These are phyloP conservation scores for Acanthacorydalis orientalis DNA, from an alignment of 2,888 invertebrate species.

Conservation along the genomic window DNA sequence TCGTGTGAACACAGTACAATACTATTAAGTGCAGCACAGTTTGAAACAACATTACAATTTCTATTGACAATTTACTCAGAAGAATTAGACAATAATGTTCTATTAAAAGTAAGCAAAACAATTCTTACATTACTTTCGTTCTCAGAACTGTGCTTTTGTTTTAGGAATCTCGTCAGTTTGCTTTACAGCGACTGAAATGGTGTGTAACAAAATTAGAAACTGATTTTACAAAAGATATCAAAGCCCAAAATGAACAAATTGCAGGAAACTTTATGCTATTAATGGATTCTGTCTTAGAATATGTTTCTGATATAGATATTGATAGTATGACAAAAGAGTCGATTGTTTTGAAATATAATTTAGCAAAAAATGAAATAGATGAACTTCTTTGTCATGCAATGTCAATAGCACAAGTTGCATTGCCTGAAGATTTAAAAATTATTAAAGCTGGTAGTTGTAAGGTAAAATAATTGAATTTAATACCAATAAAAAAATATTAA, in stretches of 20 bases:
- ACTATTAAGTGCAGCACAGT: constrained; percentile 7
- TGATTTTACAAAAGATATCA: constrained; percentile 9
- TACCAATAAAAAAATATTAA: too few species aligned
- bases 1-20: not conserved
- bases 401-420: constrained; percentile 23
- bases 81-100: constrained; percentile 11
- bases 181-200: constrained; percentile 14
- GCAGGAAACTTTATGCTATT: constrained; percentile 17
- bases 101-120: constrained; percentile 11
- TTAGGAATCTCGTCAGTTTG: constrained; percentile 16
- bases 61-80: constrained; percentile 12
- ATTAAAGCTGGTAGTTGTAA: constrained; percentile 37
- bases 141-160: constrained; percentile 2
- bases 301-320: constrained; percentile 16
- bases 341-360: constrained; percentile 9
- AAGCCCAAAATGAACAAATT: not conserved
- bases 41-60: constrained; percentile 12
- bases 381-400: constrained; percentile 24
- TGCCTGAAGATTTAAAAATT: constrained; percentile 20
- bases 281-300: constrained; percentile 21
- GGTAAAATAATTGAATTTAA: constrained; percentile 19
- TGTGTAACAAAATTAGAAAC: constrained; percentile 12
- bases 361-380: constrained; percentile 16
- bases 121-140: not conserved
- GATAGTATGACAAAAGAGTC: constrained; percentile 8